Base-by-base conservation (phyloP, 1,140 invertebrate genomes). In the Hestina assimilis region DNA sequence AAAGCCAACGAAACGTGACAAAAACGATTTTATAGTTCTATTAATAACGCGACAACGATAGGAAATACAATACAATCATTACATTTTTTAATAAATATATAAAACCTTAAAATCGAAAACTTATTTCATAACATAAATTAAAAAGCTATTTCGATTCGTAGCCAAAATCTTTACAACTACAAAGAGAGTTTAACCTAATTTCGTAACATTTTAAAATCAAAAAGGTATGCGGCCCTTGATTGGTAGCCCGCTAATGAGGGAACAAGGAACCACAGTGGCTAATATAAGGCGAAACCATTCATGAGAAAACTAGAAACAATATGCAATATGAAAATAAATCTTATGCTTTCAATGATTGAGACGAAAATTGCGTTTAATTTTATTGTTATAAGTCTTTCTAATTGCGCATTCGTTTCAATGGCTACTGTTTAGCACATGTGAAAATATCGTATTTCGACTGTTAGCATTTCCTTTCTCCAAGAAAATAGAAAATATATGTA, bases 261-360 rank as follows among this genome's bases (percentile, higher is more conserved):
- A 40, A 62, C 61, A 62, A 61, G 56, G 51, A 65, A 61, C 59
- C 54, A 53, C 48, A 53, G 43, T 40, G 26, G 53, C 28, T 59
- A 64, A 62, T 54, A 61, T 57, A 61, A 60, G 52, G 55, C 42
- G 46, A 51, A 63, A 59, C 64, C 66, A 69, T 69, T 69, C 66
- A 69, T 46, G 51, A 51, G 52, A 59, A 52, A 15, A 12, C 40
- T 6, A 51, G 28, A 35, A 12, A 28, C 17, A 17, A 23, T n/a
- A 19, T 4, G 0, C 5, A 8, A 20, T 1, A 15, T 12, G 31
- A 63, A 38, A 41, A 52, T 48, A 35, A 28, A 15, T 38, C 23
- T 51, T 51, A 42, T 20, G 1, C 2, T 1, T 1, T 7, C 20
- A 9, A 2, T 7, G 0, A 15, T 52, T 42, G 21, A 28, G 33